phyloP scores from a whole-genome alignment of 2,113 vertebrate genomes.

The Myotis davidii region DNA sequence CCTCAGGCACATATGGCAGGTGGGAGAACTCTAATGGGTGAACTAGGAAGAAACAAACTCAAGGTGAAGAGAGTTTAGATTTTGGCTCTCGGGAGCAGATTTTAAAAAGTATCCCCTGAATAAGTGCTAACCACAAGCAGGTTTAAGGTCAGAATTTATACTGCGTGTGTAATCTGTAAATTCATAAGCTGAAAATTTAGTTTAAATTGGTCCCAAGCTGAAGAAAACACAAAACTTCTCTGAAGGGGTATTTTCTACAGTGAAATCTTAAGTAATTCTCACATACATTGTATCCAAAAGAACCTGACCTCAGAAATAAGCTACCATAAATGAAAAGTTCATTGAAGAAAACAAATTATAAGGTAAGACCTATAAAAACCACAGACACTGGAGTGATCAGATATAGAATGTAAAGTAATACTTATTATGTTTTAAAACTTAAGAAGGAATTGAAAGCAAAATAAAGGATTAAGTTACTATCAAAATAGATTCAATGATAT shows the following conservation, averaged over 20 bases:
- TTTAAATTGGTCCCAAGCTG: background rate
- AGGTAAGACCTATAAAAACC: background rate
- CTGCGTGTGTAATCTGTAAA: background rate
- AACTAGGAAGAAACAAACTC: background rate
- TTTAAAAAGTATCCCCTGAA: background rate
- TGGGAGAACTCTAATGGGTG: background rate
- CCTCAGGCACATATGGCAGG: background rate
- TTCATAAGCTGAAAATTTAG: background rate
- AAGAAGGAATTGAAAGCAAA: background rate
- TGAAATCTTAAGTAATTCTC: background rate
- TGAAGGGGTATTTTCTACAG: background rate
- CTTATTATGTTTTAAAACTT: background rate
- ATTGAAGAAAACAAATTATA: slow-evolving; percentile 10
- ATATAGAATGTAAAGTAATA: background rate
- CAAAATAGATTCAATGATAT: background rate
- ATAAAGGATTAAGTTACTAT: background rate
- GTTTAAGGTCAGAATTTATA: background rate
- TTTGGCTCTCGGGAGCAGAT: background rate
- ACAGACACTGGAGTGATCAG: background rate
- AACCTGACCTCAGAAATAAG: background rate
- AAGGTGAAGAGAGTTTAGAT: background rate
- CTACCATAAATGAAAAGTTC: slow-evolving; percentile 9
- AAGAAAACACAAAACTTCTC: background rate
- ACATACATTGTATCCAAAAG: background rate
- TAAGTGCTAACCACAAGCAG: background rate